Base-by-base conservation (phyloP, 2,888 invertebrate genomes). In the Spodoptera littoralis region DNA sequence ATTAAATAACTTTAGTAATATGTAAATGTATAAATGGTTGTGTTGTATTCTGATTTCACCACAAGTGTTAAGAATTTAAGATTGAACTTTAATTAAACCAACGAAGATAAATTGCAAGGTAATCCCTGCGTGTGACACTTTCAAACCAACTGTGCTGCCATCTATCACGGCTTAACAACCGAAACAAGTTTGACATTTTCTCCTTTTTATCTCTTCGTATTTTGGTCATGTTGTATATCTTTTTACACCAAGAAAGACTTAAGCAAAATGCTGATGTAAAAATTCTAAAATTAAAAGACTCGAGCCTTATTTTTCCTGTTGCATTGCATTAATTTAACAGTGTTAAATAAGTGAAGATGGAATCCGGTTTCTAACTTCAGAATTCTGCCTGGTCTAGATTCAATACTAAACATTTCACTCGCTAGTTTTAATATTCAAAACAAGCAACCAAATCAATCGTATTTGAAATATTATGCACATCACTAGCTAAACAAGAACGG, bases 111-210 rank as follows among this genome's bases (percentile, higher is more conserved):
- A 63, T 78, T 60, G 54, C 44, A 45, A 13, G n/a, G 48, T 65
- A 59, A 74, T 54, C 74, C 53, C 36, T 43, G 13, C 22, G 36
- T 48, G 53, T 46, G 60, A 61, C 60, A 65, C 52, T 55, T 59
- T 46, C 46, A 13, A 36, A 36, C 51, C 50, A 22, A 50, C 64
- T 54, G 71, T 59, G 48, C 48, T 71, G 60, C 62, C 63, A 65
- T 78, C 58, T 78, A 62, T 76, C 71, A 70, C 48, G 22, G 13
- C 18, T 61, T 60, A 24, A 50, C 42, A 48, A 27, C 44, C 50
- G 49, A 61, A 67, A 72, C 50, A 72, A 43, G 27, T 53, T 69
- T 67, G 60, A 36, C 51, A 61, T 47, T 59, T 56, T 13, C 48
- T 22, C 18, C 49, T 53, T 59, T 60, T 55, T 52, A 45, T 53